A percentile compares a stretch with the other conserved stretches of the same genome.
phyloP scores from a whole-genome alignment of 2,797 vertebrate species.

The Hydrophis major region DNA sequence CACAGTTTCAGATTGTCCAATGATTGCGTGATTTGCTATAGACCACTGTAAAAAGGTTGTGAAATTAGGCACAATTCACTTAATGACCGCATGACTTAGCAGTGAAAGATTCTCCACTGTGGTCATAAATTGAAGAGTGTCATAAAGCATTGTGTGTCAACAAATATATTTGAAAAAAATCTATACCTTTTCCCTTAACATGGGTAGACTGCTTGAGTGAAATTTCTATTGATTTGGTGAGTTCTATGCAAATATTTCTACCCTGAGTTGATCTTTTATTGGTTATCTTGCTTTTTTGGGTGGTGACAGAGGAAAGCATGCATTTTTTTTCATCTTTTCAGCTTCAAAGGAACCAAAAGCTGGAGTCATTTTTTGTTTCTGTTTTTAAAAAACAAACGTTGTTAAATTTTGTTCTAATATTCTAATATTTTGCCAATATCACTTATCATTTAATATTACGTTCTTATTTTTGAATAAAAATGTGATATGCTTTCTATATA shows the following conservation, averaged over 20 bases:
- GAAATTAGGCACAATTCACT: too few relatives aligned
- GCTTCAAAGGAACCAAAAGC: not conserved
- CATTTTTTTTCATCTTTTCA: not conserved
- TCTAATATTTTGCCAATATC: not conserved
- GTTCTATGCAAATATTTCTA: not conserved
- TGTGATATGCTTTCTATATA: constrained; percentile 37
- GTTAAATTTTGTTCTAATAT: not conserved
- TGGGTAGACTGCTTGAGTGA: not conserved
- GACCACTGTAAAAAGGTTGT: too few relatives aligned
- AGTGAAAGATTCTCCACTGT: not conserved
- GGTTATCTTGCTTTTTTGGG: not conserved
- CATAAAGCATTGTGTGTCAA: not conserved
- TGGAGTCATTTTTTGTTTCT: not conserved
- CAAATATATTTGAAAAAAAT: not conserved
- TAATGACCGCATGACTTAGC: not conserved
- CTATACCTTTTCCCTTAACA: not conserved
- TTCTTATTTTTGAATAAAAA: constrained; percentile 31
- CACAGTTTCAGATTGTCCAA: too few relatives aligned
- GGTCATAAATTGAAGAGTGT: not conserved
- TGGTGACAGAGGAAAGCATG: not conserved
- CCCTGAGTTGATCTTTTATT: not conserved
- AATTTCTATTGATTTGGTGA: not conserved
- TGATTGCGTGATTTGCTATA: not conserved
- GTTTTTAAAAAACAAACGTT: not conserved
- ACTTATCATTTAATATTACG: constrained; percentile 23